These are phyloP conservation scores for Papilio polyxenes DNA, from an alignment of 1,140 invertebrate genomes.

Conservation along the genomic window DNA sequence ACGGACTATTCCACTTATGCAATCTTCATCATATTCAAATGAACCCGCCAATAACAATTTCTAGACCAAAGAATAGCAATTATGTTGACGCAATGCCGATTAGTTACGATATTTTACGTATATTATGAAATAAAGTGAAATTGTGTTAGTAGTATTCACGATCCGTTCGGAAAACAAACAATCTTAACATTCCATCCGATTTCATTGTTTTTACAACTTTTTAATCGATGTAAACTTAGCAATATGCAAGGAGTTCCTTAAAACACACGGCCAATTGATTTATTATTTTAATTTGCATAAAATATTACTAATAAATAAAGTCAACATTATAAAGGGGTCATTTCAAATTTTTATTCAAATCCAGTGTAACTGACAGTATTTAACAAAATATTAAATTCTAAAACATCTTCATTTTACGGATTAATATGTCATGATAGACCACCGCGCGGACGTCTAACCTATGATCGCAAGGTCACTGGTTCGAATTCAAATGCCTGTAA, in stretches of 20 bases:
- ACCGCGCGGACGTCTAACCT: background rate
- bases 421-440: background rate
- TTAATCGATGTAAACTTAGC: background rate
- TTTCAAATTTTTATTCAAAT: no score
- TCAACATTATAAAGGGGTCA: no score
- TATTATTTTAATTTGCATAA: no score
- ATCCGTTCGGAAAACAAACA: conserved; percentile 22
- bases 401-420: no score
- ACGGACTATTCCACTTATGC: conserved; percentile 5
- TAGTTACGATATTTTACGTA: conserved; percentile 29
- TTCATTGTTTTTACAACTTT: conserved; percentile 5
- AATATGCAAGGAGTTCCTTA: background rate
- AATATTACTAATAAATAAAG: no score
- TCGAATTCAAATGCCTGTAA: background rate
- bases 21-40: conserved; percentile 24
- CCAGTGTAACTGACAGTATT: no score
- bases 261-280: no score
- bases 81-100: conserved; percentile 22
- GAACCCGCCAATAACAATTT: conserved; percentile 25
- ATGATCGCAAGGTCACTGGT: background rate
- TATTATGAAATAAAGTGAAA: conserved; percentile 25
- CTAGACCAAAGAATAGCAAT: conserved; percentile 23
- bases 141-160: conserved; percentile 21
- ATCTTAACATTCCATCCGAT: background rate
- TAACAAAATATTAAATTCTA: no score